Percentiles rank a stretch among this genome's conserved stretches.
Evolutionary conservation across 2,888 invertebrate species (phyloP).

Genomic region (Melangyna quadrimaculata): DNA sequence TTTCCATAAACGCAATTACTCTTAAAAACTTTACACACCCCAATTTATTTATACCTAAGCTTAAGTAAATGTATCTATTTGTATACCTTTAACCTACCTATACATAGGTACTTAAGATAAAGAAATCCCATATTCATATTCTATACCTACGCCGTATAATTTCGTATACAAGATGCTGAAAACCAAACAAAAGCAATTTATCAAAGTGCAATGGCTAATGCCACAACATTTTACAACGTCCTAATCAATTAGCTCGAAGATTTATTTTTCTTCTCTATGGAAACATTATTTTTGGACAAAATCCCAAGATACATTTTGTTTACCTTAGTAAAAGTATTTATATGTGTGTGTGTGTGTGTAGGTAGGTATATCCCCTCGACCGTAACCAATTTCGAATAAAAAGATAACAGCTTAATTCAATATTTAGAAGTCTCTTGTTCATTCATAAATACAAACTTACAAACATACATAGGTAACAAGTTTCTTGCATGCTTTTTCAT

Average conservation of each 20-base stretch:
- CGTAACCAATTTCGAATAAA: conserved; percentile 37
- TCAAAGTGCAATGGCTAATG: conserved; percentile 74
- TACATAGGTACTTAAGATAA: not conserved
- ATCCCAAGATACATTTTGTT: conserved; percentile 20
- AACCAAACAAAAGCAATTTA: conserved; percentile 71
- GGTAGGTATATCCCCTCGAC: conserved; percentile 27
- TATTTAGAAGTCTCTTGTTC: conserved; percentile 37
- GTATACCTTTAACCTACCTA: not conserved
- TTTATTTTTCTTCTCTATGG: conserved; percentile 45
- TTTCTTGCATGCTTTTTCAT: not conserved
- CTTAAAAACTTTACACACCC: conserved; percentile 51
- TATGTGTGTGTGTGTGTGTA: not conserved
- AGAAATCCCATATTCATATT: not conserved
- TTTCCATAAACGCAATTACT: conserved; percentile 57
- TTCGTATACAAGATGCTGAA: conserved; percentile 50
- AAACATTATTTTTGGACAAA: conserved; percentile 43
- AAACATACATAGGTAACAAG: not conserved
- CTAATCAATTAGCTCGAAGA: conserved; percentile 72
- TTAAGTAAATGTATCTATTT: not conserved
- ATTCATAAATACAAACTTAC: not conserved
- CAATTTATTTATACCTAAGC: conserved; percentile 18
- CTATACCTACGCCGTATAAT: not conserved
- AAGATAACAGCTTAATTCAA: conserved; percentile 62
- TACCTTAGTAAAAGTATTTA: not conserved
- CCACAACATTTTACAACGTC: conserved; percentile 74